Evolutionary conservation across 2,888 invertebrate genomes (phyloP).

Genomic region (Sesamia inferens): DNA sequence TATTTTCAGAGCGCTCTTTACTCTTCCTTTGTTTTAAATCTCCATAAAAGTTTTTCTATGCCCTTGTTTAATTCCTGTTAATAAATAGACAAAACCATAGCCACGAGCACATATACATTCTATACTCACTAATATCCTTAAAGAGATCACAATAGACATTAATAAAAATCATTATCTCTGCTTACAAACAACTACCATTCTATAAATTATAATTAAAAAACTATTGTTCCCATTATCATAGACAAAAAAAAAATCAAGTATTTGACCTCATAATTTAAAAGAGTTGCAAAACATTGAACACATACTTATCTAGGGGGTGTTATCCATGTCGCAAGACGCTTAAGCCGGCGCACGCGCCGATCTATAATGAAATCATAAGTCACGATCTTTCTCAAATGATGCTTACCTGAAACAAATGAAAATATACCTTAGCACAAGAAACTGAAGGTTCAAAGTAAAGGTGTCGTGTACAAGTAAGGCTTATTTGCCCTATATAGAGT

Average conservation of each 20-base stretch:
- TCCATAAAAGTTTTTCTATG: background rate
- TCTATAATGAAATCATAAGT: constrained; percentile 81
- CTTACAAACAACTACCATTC: constrained; percentile 29
- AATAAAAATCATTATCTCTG: constrained; percentile 28
- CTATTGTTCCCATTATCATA: constrained; percentile 41
- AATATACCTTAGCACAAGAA: background rate
- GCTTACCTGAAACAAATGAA: constrained; percentile 65
- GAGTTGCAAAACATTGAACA: constrained; percentile 50
- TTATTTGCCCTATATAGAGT: constrained; percentile 56
- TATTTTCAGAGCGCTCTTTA: background rate
- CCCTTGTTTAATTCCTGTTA: background rate
- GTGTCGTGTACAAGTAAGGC: background rate
- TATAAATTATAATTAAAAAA: constrained; percentile 45
- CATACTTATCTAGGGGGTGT: constrained; percentile 67
- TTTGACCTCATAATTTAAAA: constrained; percentile 48
- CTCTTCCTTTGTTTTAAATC: background rate
- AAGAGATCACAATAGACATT: constrained; percentile 3
- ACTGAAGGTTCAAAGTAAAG: constrained; percentile 6
- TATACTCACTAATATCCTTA: background rate
- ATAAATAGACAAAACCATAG: background rate
- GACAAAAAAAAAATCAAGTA: constrained; percentile 35
- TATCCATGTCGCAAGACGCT: constrained; percentile 67
- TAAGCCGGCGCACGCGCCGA: constrained; percentile 75
- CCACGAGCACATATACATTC: background rate
- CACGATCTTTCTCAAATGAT: constrained; percentile 75